These are phyloP conservation scores for Petrolisthes manimaculis DNA, from an alignment of 2,888 invertebrate genomes.

Conservation along the genomic window DNA sequence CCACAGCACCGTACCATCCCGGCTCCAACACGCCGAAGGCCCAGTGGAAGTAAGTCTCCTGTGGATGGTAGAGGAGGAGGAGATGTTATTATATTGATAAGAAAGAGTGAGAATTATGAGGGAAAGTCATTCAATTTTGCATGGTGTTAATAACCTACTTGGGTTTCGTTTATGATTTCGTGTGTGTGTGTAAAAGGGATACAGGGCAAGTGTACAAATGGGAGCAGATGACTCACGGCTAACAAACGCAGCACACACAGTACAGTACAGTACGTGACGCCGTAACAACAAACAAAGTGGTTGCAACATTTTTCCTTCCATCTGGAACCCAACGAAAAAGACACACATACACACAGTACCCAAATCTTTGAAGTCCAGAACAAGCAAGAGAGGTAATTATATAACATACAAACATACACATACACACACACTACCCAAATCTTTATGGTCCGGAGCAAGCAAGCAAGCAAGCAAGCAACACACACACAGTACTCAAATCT, in stretches of 20 bases:
- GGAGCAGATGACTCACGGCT: not conserved
- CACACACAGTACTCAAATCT: too few relatives aligned
- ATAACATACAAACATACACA: too few relatives aligned
- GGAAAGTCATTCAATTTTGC: not conserved
- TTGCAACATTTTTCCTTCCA: too few relatives aligned
- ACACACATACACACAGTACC: too few relatives aligned
- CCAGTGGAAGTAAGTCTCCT: constrained; percentile 99
- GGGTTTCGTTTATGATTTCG: not conserved
- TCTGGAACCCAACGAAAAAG: too few relatives aligned
- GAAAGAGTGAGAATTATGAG: not conserved
- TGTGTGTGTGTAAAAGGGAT: not conserved
- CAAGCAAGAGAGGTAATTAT: too few relatives aligned
- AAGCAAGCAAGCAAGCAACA: too few relatives aligned
- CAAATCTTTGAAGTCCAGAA: too few relatives aligned
- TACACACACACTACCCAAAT: too few relatives aligned
- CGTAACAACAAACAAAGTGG: too few relatives aligned
- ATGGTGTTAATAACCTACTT: not conserved
- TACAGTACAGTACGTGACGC: not conserved
- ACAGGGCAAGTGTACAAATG: not conserved
- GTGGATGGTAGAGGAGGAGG: constrained; percentile 56
- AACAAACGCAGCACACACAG: not conserved
- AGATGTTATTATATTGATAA: not conserved
- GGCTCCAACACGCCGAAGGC: constrained; percentile 93
- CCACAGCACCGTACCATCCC: constrained; percentile 87
- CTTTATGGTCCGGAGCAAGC: too few relatives aligned